Evolutionary conservation across 2,797 vertebrate genomes (phyloP), one percentile per base, ranked within the genome.

Genomic region (Cossypha niveicapilla): DNA sequence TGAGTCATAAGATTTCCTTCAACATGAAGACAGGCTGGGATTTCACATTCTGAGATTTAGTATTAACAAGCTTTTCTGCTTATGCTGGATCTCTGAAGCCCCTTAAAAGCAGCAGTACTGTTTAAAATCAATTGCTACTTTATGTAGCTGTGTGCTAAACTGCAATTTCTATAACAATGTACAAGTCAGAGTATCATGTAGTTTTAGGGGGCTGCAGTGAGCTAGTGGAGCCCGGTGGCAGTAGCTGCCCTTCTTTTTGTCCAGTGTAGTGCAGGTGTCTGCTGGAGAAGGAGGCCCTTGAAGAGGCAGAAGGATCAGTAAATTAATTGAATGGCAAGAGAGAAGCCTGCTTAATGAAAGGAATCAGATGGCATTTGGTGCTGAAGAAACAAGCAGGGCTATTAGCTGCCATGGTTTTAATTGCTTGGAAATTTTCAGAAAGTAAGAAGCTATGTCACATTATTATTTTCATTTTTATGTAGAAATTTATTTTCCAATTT

Each of bases 1-100:
- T 90, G 58, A 94, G 81, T 96, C 92, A 89, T 67, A 86, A 82
- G 72, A 28, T 91, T 94, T 53, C 76, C 92, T 44, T 93, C 72
- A 72, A 22, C 63, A 48, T 45, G 70, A 70, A 81, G 65, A 66
- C 63, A 65, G 88, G 30, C 67, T 87, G 75, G 72, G 48, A 74
- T 82, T 76, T 93, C 23, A 10, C 13, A 92, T 39, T 44, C 47
- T 81, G 6, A 88, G 41, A 28, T 32, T 80, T 51, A 34, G 13
- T 66, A 45, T 63, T 77, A 75, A 66, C 42, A 70, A 48, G 48
- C 53, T 74, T 80, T 81, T 70, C 39, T 83, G 41, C 86, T 72
- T 48, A 14, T 23, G 13, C 30, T 83, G 65, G 10, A 35, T 87
- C 28, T 53, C 75, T 68, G 63, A 86, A 91, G 37, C 45, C 30